These are phyloP conservation scores for Dolichoris vasculosae DNA, from an alignment of 1,140 invertebrate species.

Conservation along the genomic window DNA sequence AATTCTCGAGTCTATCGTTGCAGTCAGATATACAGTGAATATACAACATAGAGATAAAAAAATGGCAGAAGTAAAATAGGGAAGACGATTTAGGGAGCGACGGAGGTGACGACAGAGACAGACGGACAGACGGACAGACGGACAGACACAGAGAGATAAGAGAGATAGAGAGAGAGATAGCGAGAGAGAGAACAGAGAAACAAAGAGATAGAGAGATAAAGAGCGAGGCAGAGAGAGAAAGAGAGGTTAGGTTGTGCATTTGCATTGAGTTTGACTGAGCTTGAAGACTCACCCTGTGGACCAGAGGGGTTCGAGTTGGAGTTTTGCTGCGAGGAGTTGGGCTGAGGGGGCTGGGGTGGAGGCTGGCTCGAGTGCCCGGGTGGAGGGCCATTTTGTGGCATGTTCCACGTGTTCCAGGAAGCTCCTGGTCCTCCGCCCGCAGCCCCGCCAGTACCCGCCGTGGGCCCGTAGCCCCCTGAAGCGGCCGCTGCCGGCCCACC, in stretches of 20 bases:
- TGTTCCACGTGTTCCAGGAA: constrained; percentile 78
- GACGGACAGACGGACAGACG: constrained; percentile 51
- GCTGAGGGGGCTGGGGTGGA: constrained; percentile 74
- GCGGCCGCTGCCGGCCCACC: constrained; percentile 74
- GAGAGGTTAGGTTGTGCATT: constrained; percentile 57
- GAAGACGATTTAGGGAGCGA: constrained; percentile 21
- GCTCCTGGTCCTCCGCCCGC: constrained; percentile 76
- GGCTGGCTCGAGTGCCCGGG: constrained; percentile 70
- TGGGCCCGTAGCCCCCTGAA: constrained; percentile 74
- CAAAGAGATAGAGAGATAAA: no score
- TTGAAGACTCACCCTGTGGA: constrained; percentile 75
- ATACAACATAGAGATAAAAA: constrained; percentile 47
- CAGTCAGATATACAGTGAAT: constrained; percentile 44
- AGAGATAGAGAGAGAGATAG: no score
- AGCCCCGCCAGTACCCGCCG: constrained; percentile 74
- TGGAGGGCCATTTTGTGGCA: constrained; percentile 77
- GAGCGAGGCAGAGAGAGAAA: constrained; percentile 53
- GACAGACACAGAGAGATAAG: no score
- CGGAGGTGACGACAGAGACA: constrained; percentile 50
- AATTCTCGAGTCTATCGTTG: constrained; percentile 43
- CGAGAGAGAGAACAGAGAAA: no score
- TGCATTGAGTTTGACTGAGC: constrained; percentile 61
- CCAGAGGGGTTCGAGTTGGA: constrained; percentile 75
- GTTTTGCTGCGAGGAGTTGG: constrained; percentile 75
- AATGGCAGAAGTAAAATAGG: not conserved